Evolutionary conservation across 2,113 vertebrate species (phyloP), one percentile per base, ranked within the genome.

Genomic region (Acanthochromis polyacanthus): DNA sequence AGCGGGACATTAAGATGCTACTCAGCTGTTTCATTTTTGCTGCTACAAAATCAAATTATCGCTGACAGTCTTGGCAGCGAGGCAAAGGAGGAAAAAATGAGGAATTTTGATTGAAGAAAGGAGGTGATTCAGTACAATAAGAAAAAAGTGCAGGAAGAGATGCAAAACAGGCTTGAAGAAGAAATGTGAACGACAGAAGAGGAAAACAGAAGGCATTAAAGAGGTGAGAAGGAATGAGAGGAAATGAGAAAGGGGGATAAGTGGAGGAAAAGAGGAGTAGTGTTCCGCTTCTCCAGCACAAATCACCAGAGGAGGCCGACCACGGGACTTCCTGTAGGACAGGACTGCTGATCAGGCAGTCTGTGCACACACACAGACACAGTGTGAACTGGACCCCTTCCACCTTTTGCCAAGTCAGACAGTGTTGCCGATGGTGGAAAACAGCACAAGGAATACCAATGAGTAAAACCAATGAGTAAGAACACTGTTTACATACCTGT

Each of bases 311-410:
- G 75, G 80, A 87, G 83, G 83, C 74, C 50, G 61, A 89, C 88
- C 89, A 90, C 66, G 11, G 85, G 83, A 90, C 92, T 93, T 94
- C 91, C 93, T 93, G 90, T 75, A 55, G 77, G 83, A 90, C 45
- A 55, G 82, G 87, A 92, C 78, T 92, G 91, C 93, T 93, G 94
- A 94, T 88, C 78, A 89, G 75, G 92, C 90, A 89, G 67, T 88
- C 80, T 81, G 69, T 11, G 32, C 30, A 30, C 68, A 32, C 65
- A 55, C 68, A 65, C 61, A 40, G 53, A 84, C 61, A 55, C 63
- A 71, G 48, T 22, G 52, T 71, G 71, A 84, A 67, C 77, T 91
- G 92, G 90, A 90, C 62, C 61, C 28, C 14, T 75, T 89, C 91
- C 88, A 89, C 71, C 67, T 78, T 87, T 45, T 85, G 80, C 85